Conservation (phyloP, 2,797 vertebrate genomes). For the Enteromius radiatus region DNA sequence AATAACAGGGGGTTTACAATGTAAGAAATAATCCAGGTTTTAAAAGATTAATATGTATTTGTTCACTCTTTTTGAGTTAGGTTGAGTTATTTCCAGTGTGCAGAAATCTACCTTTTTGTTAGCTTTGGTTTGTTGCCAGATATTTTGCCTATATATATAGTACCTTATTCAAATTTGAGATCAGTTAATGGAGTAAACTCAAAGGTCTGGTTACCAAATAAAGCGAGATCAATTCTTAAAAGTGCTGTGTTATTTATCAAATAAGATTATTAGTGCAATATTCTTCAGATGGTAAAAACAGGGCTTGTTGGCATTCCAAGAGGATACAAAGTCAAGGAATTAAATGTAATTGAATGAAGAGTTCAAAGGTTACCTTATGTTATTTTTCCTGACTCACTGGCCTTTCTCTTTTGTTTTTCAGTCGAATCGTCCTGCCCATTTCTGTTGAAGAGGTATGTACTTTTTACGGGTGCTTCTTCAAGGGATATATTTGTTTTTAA, state of each 20-base stretch:
- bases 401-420: slow-evolving; percentile 70
- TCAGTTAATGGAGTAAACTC: neutral
- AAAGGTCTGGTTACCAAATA: neutral
- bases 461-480: neutral
- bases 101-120: neutral
- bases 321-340: neutral
- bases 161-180: neutral
- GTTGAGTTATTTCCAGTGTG: neutral
- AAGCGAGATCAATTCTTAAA: neutral
- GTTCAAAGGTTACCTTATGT: slow-evolving; percentile 6
- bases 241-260: neutral
- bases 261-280: neutral
- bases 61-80: neutral
- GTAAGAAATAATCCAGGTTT: slow-evolving; percentile 31
- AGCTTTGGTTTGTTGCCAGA: neutral
- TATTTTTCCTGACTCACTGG: neutral
- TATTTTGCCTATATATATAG: neutral
- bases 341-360: neutral
- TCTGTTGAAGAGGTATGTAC: slow-evolving; percentile 95
- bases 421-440: slow-evolving; percentile 92
- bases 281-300: neutral
- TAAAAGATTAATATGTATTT: slow-evolving; percentile 22
- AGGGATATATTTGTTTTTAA: neutral
- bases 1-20: neutral
- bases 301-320: neutral